Evolutionary conservation across 2,888 invertebrate species (phyloP).

Genomic region (Lasioglossum marginatum): DNA sequence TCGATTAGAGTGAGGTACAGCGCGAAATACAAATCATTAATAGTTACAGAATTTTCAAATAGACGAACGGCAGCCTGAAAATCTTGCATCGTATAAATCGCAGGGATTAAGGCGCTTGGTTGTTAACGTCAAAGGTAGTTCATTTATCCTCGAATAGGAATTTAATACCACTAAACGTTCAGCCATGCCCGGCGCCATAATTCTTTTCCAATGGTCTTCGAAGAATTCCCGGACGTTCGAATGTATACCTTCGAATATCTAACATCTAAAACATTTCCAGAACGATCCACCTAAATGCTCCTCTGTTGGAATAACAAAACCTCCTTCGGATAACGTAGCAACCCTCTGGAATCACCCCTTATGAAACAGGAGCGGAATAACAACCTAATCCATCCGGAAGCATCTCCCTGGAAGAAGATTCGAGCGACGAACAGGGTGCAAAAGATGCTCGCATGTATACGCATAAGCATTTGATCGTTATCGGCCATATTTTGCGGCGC

Average conservation of each 20-base stretch:
- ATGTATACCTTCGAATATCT: constrained; percentile 7
- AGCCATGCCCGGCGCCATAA: neutral
- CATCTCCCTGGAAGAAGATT: neutral
- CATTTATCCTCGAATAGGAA: neutral
- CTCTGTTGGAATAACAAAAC: constrained; percentile 7
- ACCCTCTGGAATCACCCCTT: neutral
- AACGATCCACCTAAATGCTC: constrained; percentile 12
- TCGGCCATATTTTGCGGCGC: constrained; percentile 48
- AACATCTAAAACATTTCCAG: constrained; percentile 15
- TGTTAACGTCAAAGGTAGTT: neutral
- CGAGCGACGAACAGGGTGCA: neutral
- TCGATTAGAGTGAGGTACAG: neutral
- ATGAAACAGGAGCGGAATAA: neutral
- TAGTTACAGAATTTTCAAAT: no score
- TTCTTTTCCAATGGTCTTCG: neutral
- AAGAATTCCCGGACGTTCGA: neutral
- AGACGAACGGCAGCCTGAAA: neutral
- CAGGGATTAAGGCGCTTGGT: neutral
- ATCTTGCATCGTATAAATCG: neutral
- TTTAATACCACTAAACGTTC: neutral
- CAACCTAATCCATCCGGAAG: constrained; percentile 15
- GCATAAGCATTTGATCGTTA: constrained; percentile 31
- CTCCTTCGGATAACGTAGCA: neutral
- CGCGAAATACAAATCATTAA: no score
- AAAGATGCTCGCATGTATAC: neutral